Conservation (phyloP, 2,113 vertebrate genomes). For the Ictalurus furcatus region DNA sequence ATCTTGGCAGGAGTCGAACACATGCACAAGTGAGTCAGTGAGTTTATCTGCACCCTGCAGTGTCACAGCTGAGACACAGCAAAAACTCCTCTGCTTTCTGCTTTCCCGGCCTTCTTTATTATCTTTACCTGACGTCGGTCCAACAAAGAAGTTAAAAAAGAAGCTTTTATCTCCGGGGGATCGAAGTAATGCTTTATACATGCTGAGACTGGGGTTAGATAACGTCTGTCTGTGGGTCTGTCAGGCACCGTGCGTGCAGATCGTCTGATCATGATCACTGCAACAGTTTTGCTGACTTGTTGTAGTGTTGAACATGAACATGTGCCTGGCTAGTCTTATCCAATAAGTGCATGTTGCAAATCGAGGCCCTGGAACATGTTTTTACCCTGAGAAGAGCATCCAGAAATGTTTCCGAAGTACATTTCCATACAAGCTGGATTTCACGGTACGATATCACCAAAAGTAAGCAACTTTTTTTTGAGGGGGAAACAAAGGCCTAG, state of each 20-base stretch:
- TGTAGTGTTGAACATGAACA: neutral
- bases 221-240: neutral
- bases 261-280: neutral
- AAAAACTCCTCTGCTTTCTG: neutral
- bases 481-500: neutral
- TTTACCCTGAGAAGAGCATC: neutral
- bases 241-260: neutral
- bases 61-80: neutral
- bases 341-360: neutral
- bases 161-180: neutral
- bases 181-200: neutral
- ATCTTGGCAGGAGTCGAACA: slow-evolving; percentile 85
- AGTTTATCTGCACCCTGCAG: neutral
- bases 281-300: neutral
- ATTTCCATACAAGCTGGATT: neutral
- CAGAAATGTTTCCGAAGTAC: neutral
- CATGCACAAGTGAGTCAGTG: slow-evolving; percentile 89
- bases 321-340: neutral
- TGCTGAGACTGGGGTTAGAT: neutral
- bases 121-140: neutral
- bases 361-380: neutral
- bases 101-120: neutral
- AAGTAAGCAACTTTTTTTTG: neutral
- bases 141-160: neutral
- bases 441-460: neutral